Conservation (phyloP, 1,140 invertebrate species). For the Scaptomyza hsui region DNA sequence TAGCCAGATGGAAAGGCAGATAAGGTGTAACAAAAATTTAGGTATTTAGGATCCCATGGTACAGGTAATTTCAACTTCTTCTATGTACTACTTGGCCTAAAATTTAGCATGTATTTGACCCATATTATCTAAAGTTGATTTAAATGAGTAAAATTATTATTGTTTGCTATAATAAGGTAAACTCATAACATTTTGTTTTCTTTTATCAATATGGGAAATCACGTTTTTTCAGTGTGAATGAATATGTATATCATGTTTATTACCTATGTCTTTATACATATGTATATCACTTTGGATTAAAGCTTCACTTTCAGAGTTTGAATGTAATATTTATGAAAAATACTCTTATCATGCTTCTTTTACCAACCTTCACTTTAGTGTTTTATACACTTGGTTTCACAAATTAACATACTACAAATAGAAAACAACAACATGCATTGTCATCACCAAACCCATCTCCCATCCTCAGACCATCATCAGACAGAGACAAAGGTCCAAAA, state of each 20-base stretch:
- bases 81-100: constrained; percentile 3
- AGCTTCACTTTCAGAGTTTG: not conserved
- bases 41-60: constrained; percentile 6
- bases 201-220: not conserved
- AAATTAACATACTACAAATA: constrained; percentile 58
- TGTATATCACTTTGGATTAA: no score
- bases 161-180: not conserved
- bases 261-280: no score
- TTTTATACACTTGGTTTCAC: constrained; percentile 59
- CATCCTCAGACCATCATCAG: constrained; percentile 4
- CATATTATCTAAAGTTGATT: not conserved
- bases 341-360: constrained; percentile 2
- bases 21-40: constrained; percentile 38
- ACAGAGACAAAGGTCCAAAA: constrained; percentile 36
- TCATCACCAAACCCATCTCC: constrained; percentile 29
- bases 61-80: not conserved
- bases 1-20: constrained; percentile 63
- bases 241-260: no score
- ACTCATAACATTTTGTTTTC: not conserved
- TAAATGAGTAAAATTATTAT: not conserved
- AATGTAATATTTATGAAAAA: not conserved
- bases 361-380: constrained; percentile 48
- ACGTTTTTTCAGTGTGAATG: no score
- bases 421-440: constrained; percentile 35
- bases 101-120: not conserved